Evolutionary conservation across 2,797 vertebrate species (phyloP), one percentile per base, ranked within the genome.

Genomic region (Anguilla marmorata): DNA sequence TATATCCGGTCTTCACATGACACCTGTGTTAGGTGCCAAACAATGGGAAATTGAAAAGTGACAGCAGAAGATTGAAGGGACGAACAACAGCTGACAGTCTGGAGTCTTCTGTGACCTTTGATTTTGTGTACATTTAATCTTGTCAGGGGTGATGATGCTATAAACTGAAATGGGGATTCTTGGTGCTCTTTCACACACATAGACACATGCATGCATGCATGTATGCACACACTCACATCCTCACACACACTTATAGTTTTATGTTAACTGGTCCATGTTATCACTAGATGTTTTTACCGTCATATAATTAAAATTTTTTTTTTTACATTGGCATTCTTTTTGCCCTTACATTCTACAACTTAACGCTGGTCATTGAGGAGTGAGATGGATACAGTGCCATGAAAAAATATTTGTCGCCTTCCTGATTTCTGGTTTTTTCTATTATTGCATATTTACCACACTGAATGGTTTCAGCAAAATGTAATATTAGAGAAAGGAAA

Each of bases 51-150:
- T 58, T 72, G n/a, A 89, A 72, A 85, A 88, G 33, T 86, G 85
- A 56, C 24, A 88, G 86, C 66, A n/a, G 76, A 30, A 85, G 89
- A 87, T 89, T 87, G 83, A 89, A 85, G 85, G 66, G 63, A 48
- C 27, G 80, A 85, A 52, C 21, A 14, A 37, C 11, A 30, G 85
- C 60, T 88, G 80, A 86, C 6, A 30, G 76, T 19, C n/a, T 85
- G 45, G 79, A 82, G 45, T 50, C 79, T n/a, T 82, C 24, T 58
- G 48, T 54, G 83, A 54, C 52, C 83, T 85, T 60, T 37, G 16
- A 37, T 33, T 85, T 85, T 30, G 50, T 85, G 50, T 58, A 21
- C 83, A 85, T 85, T 85, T 54, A 54, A 85, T 85, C 54, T 54
- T 85, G 30, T 85, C 83, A 1, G 27, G 24, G 79, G 24, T 24